A percentile compares a stretch with the other conserved stretches of the same genome.
Conservation (phyloP, 2,113 vertebrate genomes). For the Syngnathus floridae region DNA sequence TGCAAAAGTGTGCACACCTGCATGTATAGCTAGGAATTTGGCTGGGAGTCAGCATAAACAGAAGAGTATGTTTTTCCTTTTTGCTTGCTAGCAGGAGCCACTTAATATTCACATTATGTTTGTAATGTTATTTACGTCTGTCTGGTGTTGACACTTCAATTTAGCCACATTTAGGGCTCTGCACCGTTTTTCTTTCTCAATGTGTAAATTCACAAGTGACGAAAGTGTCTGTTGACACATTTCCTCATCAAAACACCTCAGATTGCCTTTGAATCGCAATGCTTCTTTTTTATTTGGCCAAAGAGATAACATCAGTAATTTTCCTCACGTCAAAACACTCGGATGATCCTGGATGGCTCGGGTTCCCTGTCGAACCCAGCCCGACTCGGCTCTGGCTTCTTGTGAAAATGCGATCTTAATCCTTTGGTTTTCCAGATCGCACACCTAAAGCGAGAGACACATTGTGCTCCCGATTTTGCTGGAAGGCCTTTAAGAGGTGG, state of each 20-base stretch:
- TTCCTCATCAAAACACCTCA: conserved; percentile 7
- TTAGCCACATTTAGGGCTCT: too few relatives aligned
- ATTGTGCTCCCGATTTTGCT: conserved; percentile 30
- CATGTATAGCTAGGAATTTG: too few relatives aligned
- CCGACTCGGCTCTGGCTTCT: neutral
- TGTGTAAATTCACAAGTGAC: conserved; percentile 22
- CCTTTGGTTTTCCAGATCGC: conserved; percentile 40
- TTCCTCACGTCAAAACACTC: conserved; percentile 2
- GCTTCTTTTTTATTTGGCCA: conserved; percentile 8
- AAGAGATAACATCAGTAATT: conserved; percentile 4
- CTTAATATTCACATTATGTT: too few relatives aligned
- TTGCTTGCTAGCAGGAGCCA: too few relatives aligned
- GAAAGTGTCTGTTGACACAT: conserved; percentile 16
- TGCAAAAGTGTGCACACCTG: too few relatives aligned
- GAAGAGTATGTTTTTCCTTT: too few relatives aligned
- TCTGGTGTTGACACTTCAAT: too few relatives aligned
- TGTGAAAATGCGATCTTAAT: conserved; percentile 40
- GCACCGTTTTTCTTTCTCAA: too few relatives aligned
- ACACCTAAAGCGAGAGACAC: conserved; percentile 20
- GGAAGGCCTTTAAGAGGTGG: conserved; percentile 32
- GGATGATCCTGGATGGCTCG: conserved; percentile 5
- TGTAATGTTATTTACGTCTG: too few relatives aligned
- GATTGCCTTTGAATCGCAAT: neutral
- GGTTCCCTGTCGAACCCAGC: conserved; percentile 24
- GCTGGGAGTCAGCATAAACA: too few relatives aligned